phyloP scores from a whole-genome alignment of 2,113 vertebrate genomes.

The Psittacula cyanocephala region DNA sequence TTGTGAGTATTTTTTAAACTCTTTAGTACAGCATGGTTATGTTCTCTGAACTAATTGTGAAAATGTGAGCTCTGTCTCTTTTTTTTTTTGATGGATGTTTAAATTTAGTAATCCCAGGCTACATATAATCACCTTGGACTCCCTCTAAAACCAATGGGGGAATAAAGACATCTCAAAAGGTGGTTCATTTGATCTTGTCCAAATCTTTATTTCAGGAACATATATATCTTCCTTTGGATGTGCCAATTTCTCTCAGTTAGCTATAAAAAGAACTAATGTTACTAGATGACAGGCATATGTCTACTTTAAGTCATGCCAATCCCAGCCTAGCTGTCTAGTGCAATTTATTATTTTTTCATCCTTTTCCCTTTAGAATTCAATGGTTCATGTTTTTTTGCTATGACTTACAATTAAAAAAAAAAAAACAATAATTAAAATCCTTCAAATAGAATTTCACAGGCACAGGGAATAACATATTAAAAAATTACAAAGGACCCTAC shows the following conservation, averaged over 20 bases:
- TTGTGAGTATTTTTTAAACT: not conserved
- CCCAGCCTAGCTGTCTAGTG: not conserved
- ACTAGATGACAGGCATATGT: not conserved
- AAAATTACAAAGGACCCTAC: not conserved
- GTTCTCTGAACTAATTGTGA: not conserved
- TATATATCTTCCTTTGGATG: not conserved
- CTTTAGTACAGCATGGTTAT: not conserved
- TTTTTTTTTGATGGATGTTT: not conserved
- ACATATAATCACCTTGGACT: not conserved
- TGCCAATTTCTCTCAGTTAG: conserved; percentile 25
- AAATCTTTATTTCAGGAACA: not conserved
- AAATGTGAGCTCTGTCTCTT: not conserved
- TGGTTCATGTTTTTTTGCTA: not conserved
- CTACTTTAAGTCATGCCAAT: not conserved
- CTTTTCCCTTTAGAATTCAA: not conserved
- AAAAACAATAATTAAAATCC: not conserved
- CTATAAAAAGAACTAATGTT: not conserved
- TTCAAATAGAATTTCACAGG: not conserved
- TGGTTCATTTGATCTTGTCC: not conserved
- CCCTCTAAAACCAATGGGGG: not conserved
- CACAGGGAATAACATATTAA: not conserved
- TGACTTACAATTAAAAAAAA: not conserved
- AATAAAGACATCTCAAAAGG: not conserved
- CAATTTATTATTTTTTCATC: not conserved
- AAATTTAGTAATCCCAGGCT: not conserved